phyloP scores from a whole-genome alignment of 2,113 vertebrate species.

The Mungos mungo region DNA sequence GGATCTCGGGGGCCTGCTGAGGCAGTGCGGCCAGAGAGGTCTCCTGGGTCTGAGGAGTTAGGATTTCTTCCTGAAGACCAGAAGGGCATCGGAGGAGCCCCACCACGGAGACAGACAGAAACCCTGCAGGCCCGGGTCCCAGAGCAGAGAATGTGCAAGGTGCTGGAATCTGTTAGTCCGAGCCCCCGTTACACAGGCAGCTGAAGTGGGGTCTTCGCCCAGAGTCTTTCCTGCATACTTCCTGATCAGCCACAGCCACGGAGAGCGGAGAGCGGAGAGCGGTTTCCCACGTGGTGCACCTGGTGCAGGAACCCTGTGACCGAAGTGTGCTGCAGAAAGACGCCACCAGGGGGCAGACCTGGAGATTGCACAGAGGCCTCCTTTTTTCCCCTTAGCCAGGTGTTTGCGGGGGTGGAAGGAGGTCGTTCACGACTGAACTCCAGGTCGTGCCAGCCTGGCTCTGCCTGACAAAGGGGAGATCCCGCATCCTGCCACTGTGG shows the following conservation, averaged over 20 bases:
- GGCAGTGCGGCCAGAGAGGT: neutral
- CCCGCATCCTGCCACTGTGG: neutral
- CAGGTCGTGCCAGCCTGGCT: neutral
- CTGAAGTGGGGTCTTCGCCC: neutral
- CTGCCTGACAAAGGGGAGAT: neutral
- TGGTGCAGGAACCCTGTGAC: neutral
- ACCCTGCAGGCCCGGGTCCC: neutral
- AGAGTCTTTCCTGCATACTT: neutral
- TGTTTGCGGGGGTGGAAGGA: neutral
- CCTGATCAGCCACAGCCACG: neutral
- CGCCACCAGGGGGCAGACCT: constrained; percentile 42
- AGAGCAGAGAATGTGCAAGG: neutral
- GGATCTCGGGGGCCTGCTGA: neutral
- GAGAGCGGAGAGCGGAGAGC: neutral
- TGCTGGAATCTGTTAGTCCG: neutral
- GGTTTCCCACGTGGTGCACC: neutral
- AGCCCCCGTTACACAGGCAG: neutral
- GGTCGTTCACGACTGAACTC: neutral
- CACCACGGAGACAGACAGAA: neutral
- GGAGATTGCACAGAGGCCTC: neutral
- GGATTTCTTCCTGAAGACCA: constrained; percentile 1
- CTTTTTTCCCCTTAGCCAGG: neutral
- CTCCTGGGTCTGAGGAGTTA: neutral
- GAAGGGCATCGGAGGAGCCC: neutral
- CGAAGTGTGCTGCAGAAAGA: neutral